phyloP scores from a whole-genome alignment of 2,113 vertebrate species.

The Pionites leucogaster region DNA sequence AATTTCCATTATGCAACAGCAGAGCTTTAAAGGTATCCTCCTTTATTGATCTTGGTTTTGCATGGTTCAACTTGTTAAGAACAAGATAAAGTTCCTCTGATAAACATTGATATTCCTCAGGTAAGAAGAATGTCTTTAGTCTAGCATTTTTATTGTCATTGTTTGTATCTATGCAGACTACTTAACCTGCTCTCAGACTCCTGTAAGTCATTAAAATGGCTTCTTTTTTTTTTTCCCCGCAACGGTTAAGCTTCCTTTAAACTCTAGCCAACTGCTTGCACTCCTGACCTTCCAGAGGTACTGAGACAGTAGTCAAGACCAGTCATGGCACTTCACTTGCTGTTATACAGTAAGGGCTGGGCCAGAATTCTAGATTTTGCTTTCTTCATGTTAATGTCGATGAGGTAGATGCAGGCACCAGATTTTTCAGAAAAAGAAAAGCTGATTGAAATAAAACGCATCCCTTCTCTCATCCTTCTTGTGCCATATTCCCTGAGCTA shows the following conservation, averaged over 20 bases:
- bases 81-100: constrained; percentile 35
- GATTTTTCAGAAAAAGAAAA: not conserved
- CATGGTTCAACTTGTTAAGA: constrained; percentile 32
- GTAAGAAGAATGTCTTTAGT: constrained; percentile 1
- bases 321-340: not conserved
- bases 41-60: constrained; percentile 32
- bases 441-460: not conserved
- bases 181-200: not conserved
- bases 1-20: constrained; percentile 19
- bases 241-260: constrained; percentile 6
- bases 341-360: not conserved
- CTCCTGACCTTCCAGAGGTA: not conserved
- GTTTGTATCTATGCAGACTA: constrained; percentile 9
- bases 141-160: constrained; percentile 26
- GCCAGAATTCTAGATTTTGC: not conserved
- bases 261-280: not conserved
- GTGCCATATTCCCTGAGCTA: not conserved
- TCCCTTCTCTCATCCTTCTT: not conserved
- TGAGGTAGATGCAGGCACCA: not conserved
- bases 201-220: constrained; percentile 1
- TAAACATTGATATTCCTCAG: constrained; percentile 61
- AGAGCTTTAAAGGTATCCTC: constrained; percentile 28
- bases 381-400: not conserved
- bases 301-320: not conserved
- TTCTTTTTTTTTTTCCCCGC: not conserved